Conservation (phyloP, 2,888 invertebrate species). For the Arrhopalites spinosus region DNA sequence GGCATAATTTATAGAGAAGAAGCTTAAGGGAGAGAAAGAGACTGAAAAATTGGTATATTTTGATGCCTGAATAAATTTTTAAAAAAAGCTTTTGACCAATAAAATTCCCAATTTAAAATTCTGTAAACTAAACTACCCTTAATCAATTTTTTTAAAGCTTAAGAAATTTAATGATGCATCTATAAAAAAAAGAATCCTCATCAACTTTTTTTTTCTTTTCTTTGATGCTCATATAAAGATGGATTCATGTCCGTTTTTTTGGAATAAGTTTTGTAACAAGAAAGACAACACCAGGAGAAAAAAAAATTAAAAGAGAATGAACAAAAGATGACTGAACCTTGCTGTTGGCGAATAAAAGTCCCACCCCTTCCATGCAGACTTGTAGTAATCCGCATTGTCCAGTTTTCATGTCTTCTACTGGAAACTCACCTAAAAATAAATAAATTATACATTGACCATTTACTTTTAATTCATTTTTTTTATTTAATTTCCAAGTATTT, state of each 20-base stretch:
- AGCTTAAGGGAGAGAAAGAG: no score
- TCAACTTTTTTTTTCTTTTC: no score
- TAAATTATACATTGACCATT: no score
- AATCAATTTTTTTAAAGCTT: not conserved
- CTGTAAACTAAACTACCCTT: no score
- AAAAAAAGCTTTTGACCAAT: not conserved
- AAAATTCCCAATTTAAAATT: no score
- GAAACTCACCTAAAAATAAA: conserved; percentile 99
- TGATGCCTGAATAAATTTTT: not conserved
- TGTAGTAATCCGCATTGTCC: conserved; percentile 96
- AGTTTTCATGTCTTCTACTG: conserved; percentile 94
- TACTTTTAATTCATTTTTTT: not conserved
- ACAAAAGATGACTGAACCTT: conserved; percentile 74
- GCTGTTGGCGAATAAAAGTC: conserved; percentile 97
- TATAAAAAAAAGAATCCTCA: no score
- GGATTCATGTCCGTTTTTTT: no score
- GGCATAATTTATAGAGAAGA: not conserved
- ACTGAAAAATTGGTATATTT: not conserved
- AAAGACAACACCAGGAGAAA: not conserved
- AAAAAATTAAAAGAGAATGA: not conserved
- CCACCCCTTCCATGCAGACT: conserved; percentile 99
- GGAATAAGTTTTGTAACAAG: no score
- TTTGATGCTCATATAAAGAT: no score
- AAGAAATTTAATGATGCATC: not conserved
- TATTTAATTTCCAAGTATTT: not conserved